Evolutionary conservation across 2,797 vertebrate genomes (phyloP).

Genomic region (Pseudochromis fuscus): DNA sequence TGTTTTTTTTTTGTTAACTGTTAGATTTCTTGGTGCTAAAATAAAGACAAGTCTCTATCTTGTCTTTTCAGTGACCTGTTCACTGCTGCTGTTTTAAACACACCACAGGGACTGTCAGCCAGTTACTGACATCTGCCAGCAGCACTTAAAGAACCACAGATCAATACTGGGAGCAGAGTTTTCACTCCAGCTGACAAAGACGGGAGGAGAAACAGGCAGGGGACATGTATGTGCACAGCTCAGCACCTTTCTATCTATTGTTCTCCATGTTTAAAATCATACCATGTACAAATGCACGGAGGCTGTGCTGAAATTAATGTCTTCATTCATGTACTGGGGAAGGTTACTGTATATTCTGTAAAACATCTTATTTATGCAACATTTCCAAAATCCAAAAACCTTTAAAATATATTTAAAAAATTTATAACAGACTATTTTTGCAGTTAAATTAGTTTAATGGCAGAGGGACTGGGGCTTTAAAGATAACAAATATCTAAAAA

Average conservation of each 20-base stretch:
- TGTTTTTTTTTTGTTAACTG: no score
- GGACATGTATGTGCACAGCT: constrained; percentile 15
- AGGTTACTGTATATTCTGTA: neutral
- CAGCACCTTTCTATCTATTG: neutral
- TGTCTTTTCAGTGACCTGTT: constrained; percentile 2
- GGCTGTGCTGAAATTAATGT: no score
- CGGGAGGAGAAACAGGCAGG: neutral
- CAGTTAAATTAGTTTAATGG: neutral
- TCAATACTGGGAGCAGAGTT: constrained; percentile 41
- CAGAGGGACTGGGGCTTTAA: neutral
- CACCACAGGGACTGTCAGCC: constrained; percentile 31
- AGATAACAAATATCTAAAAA: neutral
- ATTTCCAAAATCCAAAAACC: neutral
- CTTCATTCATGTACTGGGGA: no score
- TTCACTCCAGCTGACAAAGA: constrained; percentile 21
- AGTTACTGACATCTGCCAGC: constrained; percentile 45
- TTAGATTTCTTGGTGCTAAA: constrained; percentile 12
- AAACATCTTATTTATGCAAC: neutral
- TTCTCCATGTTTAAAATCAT: no score
- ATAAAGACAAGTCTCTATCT: neutral
- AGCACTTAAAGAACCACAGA: constrained; percentile 43
- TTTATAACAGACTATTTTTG: no score
- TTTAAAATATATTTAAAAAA: no score
- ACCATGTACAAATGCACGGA: no score
- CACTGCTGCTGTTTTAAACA: constrained; percentile 3